Percentiles rank a stretch among this genome's conserved stretches.
Evolutionary conservation across 2,113 vertebrate species (phyloP).

Genomic region (Spea multiplicata): DNA sequence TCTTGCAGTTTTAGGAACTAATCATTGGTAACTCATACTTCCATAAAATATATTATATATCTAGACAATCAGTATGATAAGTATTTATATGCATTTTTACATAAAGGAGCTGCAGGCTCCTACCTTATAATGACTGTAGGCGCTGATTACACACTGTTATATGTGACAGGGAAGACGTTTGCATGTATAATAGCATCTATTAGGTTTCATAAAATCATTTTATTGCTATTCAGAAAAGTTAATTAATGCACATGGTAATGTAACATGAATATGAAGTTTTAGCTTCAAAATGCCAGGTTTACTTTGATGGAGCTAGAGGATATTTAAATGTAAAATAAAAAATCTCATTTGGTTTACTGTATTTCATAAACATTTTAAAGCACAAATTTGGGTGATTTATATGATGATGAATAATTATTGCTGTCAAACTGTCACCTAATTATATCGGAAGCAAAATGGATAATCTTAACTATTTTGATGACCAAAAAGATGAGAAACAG

Average conservation of each 20-base stretch:
- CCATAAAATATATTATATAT: not conserved
- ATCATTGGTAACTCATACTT: not conserved
- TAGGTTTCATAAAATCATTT: conserved; percentile 25
- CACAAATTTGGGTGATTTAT: not conserved
- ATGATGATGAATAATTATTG: too few relatives aligned
- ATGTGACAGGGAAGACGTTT: conserved; percentile 28
- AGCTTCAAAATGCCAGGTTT: conserved; percentile 8
- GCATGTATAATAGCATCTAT: conserved; percentile 22
- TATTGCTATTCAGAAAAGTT: conserved; percentile 32
- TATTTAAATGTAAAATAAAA: not conserved
- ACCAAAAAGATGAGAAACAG: too few relatives aligned
- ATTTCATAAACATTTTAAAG: not conserved
- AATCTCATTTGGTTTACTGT: not conserved
- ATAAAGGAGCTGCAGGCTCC: conserved; percentile 4
- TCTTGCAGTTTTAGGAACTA: too few relatives aligned
- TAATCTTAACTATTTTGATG: too few relatives aligned
- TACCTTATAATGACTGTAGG: conserved; percentile 26
- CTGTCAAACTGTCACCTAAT: too few relatives aligned
- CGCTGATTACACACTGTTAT: conserved; percentile 29
- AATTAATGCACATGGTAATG: conserved; percentile 29
- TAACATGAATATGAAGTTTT: conserved; percentile 23
- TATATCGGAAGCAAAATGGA: too few relatives aligned
- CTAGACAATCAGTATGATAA: conserved; percentile 18
- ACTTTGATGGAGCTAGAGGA: not conserved
- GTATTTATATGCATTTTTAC: conserved; percentile 26